Evolutionary conservation across 2,797 vertebrate species (phyloP), one percentile per base, ranked within the genome.

Genomic region (Sebastes diaconus): DNA sequence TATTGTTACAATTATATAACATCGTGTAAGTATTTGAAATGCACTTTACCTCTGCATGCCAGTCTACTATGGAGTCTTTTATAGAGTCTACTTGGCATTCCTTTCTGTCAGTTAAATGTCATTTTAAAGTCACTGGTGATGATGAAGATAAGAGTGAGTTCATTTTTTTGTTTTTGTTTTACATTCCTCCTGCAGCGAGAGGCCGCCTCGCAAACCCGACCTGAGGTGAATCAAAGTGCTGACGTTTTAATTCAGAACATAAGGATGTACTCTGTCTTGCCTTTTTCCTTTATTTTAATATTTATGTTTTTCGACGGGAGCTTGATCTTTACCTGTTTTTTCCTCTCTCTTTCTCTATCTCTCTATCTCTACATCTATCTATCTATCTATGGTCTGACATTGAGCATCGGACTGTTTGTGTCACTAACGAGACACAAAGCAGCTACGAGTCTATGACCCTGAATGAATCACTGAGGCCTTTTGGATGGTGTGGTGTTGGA

Each of bases 141-240:
- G 60, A 68, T 65, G 3, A 58, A 70, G 16, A 69, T 50, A 57
- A 70, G 58, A 84, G 14, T 69, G 61, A 80, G 71, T 81, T 25
- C 65, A 10, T 84, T 73, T 42, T 34, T 13, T 58, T 75, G 29
- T 65, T 77, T 68, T 68, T 87, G 68, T 85, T 77, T 74, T 64
- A 81, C 73, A 52, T 87, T 90, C 75, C 54, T 87, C 64, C 84
- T 89, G 84, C 94, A 94, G 94, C 24, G 91, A 95, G 88, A 93
- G 88, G 85, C 92, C 91, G 1, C 93, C 93, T 88, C 92, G 85
- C 67, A 95, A 95, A 88, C 91, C 93, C 1, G 94, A 90, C 84
- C 87, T 93, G 84, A 93, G 94, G 94, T 95, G 91, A 94, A 90
- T 88, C 75, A 68, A 77, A 84, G 60, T n/a, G 57, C 29, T 72